These are phyloP conservation scores for Chironomus riparius DNA, from an alignment of 2,888 invertebrate genomes.

Conservation along the genomic window DNA sequence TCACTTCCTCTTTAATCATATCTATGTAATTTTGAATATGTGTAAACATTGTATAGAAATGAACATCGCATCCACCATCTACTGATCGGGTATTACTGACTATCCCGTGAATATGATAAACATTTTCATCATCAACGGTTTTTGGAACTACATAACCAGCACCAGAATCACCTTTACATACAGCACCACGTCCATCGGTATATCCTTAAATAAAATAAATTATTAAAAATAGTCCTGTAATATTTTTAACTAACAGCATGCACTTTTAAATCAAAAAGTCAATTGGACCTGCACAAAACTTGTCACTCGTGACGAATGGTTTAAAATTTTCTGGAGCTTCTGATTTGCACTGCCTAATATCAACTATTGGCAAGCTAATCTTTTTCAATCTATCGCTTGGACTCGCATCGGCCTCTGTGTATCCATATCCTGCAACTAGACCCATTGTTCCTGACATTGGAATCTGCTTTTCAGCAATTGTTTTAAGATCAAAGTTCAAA, in stretches of 20 bases:
- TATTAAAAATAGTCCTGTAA: no score
- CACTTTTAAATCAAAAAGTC: no score
- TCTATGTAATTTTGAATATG: not conserved
- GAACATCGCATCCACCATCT: not conserved
- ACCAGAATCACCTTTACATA: not conserved
- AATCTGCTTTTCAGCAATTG: not conserved
- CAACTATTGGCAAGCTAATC: not conserved
- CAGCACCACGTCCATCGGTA: not conserved
- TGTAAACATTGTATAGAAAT: not conserved
- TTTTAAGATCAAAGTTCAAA: not conserved
- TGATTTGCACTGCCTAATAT: not conserved
- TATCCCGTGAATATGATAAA: not conserved
- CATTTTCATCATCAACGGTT: not conserved
- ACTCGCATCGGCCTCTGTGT: not conserved
- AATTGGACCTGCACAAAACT: not conserved
- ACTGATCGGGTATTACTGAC: not conserved
- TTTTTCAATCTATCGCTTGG: not conserved
- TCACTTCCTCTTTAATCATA: not conserved
- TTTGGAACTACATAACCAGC: not conserved
- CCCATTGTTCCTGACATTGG: not conserved
- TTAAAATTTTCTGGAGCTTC: not conserved
- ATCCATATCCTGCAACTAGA: not conserved
- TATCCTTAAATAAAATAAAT: not conserved
- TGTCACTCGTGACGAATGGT: not conserved
- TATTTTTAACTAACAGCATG: no score